A percentile compares a stretch with the other conserved stretches of the same genome.
Evolutionary conservation across 2,797 vertebrate species (phyloP).

Genomic region (Oreonectes daqikongensis): DNA sequence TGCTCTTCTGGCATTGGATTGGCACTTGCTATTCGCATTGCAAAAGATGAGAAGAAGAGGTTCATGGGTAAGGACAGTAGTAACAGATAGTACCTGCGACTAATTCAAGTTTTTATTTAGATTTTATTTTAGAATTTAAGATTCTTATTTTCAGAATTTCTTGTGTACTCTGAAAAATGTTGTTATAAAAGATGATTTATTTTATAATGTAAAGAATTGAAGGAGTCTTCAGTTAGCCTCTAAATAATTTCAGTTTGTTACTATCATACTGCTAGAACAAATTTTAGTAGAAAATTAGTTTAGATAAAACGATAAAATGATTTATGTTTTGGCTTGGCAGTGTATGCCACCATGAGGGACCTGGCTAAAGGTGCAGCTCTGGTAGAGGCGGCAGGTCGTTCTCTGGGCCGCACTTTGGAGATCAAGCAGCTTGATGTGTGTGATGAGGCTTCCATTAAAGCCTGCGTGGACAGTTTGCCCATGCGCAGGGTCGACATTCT

Average conservation of each 20-base stretch:
- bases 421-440: constrained; percentile 86
- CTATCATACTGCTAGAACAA: not conserved
- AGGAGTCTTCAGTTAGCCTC: too few species aligned
- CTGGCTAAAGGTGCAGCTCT: constrained; percentile 73
- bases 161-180: too few species aligned
- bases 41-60: constrained; percentile 85
- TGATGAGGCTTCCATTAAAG: constrained; percentile 81
- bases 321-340: constrained; percentile 60
- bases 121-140: too few species aligned
- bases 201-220: too few species aligned
- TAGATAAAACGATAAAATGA: not conserved
- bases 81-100: too few species aligned
- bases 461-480: constrained; percentile 82
- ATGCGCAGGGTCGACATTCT: constrained; percentile 82
- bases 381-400: constrained; percentile 73
- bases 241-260: too few species aligned
- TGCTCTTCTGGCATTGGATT: constrained; percentile 89
- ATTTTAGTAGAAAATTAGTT: not conserved
- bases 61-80: constrained; percentile 82
- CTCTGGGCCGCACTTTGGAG: constrained; percentile 80
- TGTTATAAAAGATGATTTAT: too few species aligned
- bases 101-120: too few species aligned
- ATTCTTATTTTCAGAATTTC: too few species aligned
- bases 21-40: constrained; percentile 80
- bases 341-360: constrained; percentile 87